These are phyloP conservation scores for Cylindroiulus punctatus DNA, from an alignment of 2,888 invertebrate species.

Conservation along the genomic window DNA sequence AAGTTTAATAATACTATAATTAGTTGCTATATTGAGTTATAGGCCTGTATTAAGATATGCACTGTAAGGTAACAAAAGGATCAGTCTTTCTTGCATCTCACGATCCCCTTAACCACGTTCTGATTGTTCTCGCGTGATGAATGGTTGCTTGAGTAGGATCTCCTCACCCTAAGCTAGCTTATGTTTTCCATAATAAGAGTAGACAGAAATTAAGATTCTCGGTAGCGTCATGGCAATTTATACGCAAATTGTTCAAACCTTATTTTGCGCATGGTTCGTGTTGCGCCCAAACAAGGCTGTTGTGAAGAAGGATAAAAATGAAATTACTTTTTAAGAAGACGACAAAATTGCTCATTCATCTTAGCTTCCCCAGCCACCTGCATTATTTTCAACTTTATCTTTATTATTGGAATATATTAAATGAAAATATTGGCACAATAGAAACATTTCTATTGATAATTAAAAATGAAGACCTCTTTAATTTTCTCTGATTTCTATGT, in stretches of 20 bases:
- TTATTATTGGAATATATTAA: conserved; percentile 12
- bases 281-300: neutral
- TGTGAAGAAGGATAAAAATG: neutral
- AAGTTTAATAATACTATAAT: conserved; percentile 1
- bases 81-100: neutral
- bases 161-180: conserved; percentile 34
- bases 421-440: neutral
- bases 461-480: neutral
- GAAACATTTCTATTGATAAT: neutral
- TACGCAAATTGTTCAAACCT: conserved; percentile 6
- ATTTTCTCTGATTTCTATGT: neutral
- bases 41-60: neutral
- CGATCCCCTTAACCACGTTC: conserved; percentile 1
- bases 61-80: neutral
- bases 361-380: neutral
- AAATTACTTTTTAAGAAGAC: conserved; percentile 38
- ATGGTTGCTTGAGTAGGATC: conserved; percentile 23
- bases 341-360: conserved; percentile 26
- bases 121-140: conserved; percentile 42
- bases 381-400: neutral
- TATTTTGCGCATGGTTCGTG: neutral
- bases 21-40: conserved; percentile 26
- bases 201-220: conserved; percentile 20
- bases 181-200: conserved; percentile 28
- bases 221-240: conserved; percentile 27